Conservation (phyloP, 2,888 invertebrate species). For the Pristionchus fissidentatus region DNA sequence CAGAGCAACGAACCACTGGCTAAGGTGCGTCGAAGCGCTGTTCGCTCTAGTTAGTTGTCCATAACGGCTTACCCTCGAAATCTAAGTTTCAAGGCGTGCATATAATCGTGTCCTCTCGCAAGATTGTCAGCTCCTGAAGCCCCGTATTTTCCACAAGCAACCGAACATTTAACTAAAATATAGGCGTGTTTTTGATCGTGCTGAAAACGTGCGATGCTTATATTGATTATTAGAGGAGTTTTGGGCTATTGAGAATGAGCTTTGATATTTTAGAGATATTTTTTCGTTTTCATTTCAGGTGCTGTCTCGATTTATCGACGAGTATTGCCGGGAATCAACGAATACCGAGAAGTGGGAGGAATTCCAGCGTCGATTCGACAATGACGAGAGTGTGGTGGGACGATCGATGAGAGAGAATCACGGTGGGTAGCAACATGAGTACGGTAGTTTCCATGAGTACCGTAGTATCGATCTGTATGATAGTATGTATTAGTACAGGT, state of each 20-base stretch:
- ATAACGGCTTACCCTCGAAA: no score
- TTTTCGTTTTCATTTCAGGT: background rate
- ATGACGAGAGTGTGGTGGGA: background rate
- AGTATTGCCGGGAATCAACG: background rate
- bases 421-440: background rate
- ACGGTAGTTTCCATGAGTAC: background rate
- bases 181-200: background rate
- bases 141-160: no score
- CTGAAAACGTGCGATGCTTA: background rate
- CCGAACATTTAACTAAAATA: no score
- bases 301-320: background rate
- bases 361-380: background rate
- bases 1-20: slow-evolving; percentile 22
- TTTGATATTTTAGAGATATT: background rate
- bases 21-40: slow-evolving; percentile 1
- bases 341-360: background rate
- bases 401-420: background rate
- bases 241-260: background rate
- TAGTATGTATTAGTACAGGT: no score
- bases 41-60: no score
- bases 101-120: no score
- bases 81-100: no score
- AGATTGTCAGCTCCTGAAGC: no score
- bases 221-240: background rate
- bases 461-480: background rate